Evolutionary conservation across 2,888 invertebrate species (phyloP), one percentile per base, ranked within the genome.

Genomic region (Lamellibrachia columna): DNA sequence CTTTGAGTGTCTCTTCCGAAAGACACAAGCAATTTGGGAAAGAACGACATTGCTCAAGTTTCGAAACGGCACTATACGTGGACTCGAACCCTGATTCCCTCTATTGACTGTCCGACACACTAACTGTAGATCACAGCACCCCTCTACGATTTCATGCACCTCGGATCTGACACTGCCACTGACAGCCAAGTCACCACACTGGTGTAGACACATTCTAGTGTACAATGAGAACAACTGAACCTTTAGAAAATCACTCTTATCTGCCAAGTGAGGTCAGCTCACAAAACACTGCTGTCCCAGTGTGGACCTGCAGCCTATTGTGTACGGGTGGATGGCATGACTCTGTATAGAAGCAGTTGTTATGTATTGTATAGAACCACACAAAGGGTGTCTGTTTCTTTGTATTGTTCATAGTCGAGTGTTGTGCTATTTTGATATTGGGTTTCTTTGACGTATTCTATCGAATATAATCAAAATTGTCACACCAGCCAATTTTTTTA

Each of bases 381-480:
- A 75, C 75, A 75, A 75, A 75, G 75, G 75, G 22, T 75, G 75
- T 75, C 75, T 75, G 75, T 75, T 75, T 75, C 75, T 75, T 75
- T 75, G 15, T 75, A 75, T 75, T 75, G 75, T 75, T 75, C 75
- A 75, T n/a, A 75, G 75, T 75, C 22, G 75, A 6, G 75, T n/a
- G n/a, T 75, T 75, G 75, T 75, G 75, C 22, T 75, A 22, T 75
- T 75, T 75, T 55, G 55, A 55, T 55, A 55, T 55, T 55, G 55
- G 55, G 2, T 75, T 75, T 75, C 22, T 22, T 22, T 75, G 75
- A 22, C 15, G 75, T 75, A 15, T 75, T 22, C 75, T 75, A n/a
- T 75, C 75, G n/a, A n/a, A n/a, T 40, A 40, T 40, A n/a, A 6
- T 75, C 75, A 75, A 22, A 15, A 22, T 15, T n/a, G 15, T 22